Conservation (phyloP, 2,797 vertebrate species). For the Arremon aurantiirostris region DNA sequence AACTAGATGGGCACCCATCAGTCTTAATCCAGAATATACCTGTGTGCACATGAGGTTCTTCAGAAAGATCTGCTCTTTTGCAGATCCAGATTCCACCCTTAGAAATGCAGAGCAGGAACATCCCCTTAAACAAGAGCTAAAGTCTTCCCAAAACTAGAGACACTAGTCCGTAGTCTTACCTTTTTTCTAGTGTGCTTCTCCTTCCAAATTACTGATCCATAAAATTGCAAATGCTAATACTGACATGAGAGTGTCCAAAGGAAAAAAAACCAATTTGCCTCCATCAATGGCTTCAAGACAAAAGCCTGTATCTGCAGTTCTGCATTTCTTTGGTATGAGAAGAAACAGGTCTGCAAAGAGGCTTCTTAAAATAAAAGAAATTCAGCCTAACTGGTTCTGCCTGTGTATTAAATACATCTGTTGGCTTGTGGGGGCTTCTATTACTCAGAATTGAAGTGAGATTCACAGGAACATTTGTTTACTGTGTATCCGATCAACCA, state of each 20-base stretch:
- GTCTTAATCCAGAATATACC: not conserved
- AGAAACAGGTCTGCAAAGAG: not conserved
- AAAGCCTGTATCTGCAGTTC: not conserved
- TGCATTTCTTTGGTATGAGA: not conserved
- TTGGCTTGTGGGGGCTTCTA: conserved; percentile 14
- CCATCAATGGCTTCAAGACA: not conserved
- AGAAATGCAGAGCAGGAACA: not conserved
- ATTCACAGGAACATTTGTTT: not conserved
- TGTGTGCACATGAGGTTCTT: not conserved
- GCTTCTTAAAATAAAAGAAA: not conserved
- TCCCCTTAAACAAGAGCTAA: not conserved
- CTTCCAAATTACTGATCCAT: not conserved
- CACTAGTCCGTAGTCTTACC: not conserved
- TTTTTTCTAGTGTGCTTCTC: not conserved
- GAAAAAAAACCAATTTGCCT: not conserved
- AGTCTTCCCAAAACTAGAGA: not conserved
- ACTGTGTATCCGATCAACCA: not conserved
- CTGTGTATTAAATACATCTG: not conserved
- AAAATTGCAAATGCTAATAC: not conserved
- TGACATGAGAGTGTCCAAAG: not conserved
- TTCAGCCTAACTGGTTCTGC: not conserved
- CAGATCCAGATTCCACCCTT: not conserved
- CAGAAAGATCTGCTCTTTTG: not conserved
- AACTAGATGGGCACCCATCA: not conserved
- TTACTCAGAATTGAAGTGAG: conserved; percentile 42